phyloP scores from a whole-genome alignment of 1,140 invertebrate genomes.

The Habropoda laboriosa region DNA sequence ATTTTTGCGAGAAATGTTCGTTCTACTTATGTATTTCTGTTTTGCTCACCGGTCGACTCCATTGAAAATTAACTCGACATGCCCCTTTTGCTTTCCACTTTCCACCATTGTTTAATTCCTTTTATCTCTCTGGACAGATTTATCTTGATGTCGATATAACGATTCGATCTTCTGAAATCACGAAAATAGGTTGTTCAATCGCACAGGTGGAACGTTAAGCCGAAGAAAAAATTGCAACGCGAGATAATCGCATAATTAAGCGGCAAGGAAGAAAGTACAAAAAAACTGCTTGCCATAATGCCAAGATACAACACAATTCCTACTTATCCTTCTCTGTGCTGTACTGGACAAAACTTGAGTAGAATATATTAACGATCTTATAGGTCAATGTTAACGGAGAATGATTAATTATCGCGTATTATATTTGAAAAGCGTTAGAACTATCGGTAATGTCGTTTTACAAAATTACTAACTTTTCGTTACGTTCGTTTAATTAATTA shows the following conservation, averaged over 20 bases:
- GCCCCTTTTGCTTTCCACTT: background rate
- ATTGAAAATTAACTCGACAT: background rate
- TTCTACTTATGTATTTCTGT: background rate
- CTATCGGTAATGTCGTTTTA: background rate
- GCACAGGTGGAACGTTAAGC: background rate
- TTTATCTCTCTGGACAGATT: background rate
- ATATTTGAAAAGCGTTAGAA: too few relatives aligned
- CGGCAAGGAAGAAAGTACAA: background rate
- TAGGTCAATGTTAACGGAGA: too few relatives aligned
- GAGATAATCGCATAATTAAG: background rate
- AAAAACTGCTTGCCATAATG: too few relatives aligned
- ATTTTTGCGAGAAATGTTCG: background rate
- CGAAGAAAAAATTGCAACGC: background rate
- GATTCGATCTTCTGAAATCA: constrained; percentile 1
- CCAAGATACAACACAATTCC: too few relatives aligned
- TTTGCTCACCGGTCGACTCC: background rate
- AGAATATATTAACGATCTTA: background rate
- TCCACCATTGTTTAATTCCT: constrained; percentile 7
- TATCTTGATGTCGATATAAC: background rate
- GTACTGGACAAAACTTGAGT: too few relatives aligned
- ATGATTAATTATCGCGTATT: background rate
- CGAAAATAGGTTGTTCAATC: too few relatives aligned
- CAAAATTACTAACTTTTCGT: too few relatives aligned
- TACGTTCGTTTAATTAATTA: too few relatives aligned
- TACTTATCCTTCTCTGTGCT: too few relatives aligned